Conservation (phyloP, 1,140 invertebrate species). For the Anagrus nilaparvatae region DNA sequence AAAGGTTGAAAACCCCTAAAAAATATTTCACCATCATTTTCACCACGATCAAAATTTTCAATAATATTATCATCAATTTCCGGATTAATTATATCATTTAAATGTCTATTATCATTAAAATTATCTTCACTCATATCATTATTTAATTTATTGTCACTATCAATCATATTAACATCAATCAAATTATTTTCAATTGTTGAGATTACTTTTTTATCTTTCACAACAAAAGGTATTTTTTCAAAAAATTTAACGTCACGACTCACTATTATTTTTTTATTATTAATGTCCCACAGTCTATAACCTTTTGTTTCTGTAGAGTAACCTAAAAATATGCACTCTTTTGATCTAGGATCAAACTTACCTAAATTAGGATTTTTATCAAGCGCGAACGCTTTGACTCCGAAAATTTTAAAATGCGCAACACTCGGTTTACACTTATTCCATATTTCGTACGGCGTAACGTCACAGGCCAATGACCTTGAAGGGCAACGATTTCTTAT, state of each 20-base stretch:
- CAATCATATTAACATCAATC: too few species aligned
- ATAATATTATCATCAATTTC: too few species aligned
- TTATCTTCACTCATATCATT: background rate
- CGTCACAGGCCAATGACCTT: constrained; percentile 9
- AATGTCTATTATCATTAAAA: too few species aligned
- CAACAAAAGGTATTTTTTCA: too few species aligned
- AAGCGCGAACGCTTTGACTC: constrained; percentile 31
- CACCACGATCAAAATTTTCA: too few species aligned
- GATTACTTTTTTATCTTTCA: background rate
- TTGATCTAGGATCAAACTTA: constrained; percentile 30
- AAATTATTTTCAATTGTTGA: background rate
- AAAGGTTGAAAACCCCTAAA: too few species aligned
- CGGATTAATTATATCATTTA: too few species aligned
- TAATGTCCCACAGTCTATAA: constrained; percentile 24
- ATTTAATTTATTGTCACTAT: too few species aligned
- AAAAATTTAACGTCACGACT: constrained; percentile 16
- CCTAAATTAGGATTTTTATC: constrained; percentile 19
- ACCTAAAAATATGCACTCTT: constrained; percentile 31
- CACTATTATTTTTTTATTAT: constrained; percentile 9
- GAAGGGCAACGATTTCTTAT: constrained; percentile 25
- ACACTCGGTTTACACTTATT: constrained; percentile 22
- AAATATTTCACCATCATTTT: too few species aligned
- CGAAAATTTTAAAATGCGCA: constrained; percentile 33
- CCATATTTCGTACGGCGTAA: constrained; percentile 19
- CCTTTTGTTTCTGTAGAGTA: constrained; percentile 29